These are phyloP conservation scores for Potamarius usumacintae DNA, from an alignment of 2,113 vertebrate species.

Conservation along the genomic window DNA sequence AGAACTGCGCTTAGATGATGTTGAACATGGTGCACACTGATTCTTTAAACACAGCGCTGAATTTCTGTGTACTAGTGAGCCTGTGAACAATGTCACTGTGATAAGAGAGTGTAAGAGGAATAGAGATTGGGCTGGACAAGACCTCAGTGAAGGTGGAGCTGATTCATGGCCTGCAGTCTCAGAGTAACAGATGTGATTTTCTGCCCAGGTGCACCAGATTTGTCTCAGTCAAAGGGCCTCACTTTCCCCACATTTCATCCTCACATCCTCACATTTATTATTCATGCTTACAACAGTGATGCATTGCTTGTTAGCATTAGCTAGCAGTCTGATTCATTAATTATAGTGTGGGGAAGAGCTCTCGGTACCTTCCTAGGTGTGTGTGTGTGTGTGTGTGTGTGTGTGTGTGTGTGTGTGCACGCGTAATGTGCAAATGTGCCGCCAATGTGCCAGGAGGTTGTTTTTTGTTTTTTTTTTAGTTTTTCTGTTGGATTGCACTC, in stretches of 20 bases:
- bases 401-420: neutral
- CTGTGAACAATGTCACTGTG: slow-evolving; percentile 15
- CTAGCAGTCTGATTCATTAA: slow-evolving; percentile 50
- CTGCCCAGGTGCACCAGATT: slow-evolving; percentile 55
- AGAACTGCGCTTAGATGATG: neutral
- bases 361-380: slow-evolving; percentile 44
- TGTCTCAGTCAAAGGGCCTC: slow-evolving; percentile 45
- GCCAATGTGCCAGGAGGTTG: too few species aligned
- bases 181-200: slow-evolving; percentile 56
- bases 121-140: slow-evolving; percentile 30
- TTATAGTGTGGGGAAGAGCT: slow-evolving; percentile 32
- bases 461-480: neutral
- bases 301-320: slow-evolving; percentile 53
- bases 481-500: neutral
- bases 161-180: slow-evolving; percentile 52
- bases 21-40: neutral
- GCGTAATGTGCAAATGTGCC: neutral
- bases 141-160: slow-evolving; percentile 48
- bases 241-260: neutral
- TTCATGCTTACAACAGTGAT: slow-evolving; percentile 44
- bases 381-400: slow-evolving; percentile 29
- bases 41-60: neutral
- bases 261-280: slow-evolving; percentile 41
- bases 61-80: neutral
- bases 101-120: slow-evolving; percentile 58